Conservation (phyloP, 1,140 invertebrate species). For the Orius insidiosus region DNA sequence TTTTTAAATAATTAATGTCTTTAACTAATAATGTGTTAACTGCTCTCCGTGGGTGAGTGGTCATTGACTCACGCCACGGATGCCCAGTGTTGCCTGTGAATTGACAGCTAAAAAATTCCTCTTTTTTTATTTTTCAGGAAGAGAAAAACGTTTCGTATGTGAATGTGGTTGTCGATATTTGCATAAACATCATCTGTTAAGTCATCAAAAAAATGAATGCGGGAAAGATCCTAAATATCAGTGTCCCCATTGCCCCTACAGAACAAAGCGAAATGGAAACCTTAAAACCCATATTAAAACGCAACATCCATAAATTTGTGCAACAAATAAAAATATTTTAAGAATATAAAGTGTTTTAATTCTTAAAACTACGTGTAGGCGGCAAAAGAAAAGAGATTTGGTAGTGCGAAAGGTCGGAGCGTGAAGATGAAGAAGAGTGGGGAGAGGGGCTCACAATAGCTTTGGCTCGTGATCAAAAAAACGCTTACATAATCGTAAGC, state of each 20-base stretch:
- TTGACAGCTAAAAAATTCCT: neutral
- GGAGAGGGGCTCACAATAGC: too few relatives aligned
- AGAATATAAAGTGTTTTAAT: neutral
- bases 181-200: neutral
- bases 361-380: neutral
- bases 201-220: neutral
- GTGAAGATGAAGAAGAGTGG: too few relatives aligned
- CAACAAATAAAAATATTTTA: neutral
- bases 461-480: too few relatives aligned
- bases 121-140: neutral
- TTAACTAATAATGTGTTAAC: too few relatives aligned
- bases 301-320: neutral
- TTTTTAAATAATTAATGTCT: too few relatives aligned
- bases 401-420: too few relatives aligned
- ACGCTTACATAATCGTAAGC: too few relatives aligned
- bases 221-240: conserved; percentile 38
- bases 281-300: conserved; percentile 2
- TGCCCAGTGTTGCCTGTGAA: conserved; percentile 1
- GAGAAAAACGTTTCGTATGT: conserved; percentile 6
- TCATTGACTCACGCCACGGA: neutral
- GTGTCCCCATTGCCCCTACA: conserved; percentile 35
- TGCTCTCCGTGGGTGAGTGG: too few relatives aligned
- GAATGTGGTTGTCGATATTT: neutral
- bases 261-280: neutral
- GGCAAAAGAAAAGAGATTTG: too few relatives aligned